Conservation (phyloP, 2,797 vertebrate species). For the Leptodactylus fallax region DNA sequence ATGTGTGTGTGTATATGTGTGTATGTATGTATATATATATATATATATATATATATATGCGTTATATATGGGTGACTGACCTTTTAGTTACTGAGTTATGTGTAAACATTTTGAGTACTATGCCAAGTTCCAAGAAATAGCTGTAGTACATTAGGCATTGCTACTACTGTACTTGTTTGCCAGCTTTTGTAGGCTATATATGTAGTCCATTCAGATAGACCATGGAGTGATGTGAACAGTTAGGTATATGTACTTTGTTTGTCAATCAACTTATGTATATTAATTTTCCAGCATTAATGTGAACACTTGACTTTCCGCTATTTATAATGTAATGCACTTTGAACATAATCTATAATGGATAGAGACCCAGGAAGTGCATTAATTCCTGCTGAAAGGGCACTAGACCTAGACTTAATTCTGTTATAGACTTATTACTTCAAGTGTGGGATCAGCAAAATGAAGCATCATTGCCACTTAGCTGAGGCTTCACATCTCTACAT, state of each 20-base stretch:
- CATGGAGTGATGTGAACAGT: background rate
- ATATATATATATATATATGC: too few species aligned
- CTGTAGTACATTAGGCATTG: too few species aligned
- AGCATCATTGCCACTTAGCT: conserved; percentile 20
- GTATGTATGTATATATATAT: too few species aligned
- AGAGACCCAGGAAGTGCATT: conserved; percentile 40
- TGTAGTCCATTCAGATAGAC: background rate
- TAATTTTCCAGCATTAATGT: background rate
- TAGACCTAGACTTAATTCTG: conserved; percentile 36
- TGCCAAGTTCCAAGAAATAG: too few species aligned
- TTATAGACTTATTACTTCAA: conserved; percentile 24
- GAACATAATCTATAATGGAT: conserved; percentile 38
- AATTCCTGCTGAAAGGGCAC: conserved; percentile 47
- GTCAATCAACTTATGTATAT: too few species aligned
- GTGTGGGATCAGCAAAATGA: conserved; percentile 28
- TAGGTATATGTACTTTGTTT: too few species aligned
- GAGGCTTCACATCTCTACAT: background rate
- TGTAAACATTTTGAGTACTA: too few species aligned
- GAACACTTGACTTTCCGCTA: conserved; percentile 3
- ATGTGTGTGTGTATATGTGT: too few species aligned
- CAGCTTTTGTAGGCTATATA: too few species aligned
- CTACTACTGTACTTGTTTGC: too few species aligned
- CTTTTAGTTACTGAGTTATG: too few species aligned
- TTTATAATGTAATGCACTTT: conserved; percentile 20
- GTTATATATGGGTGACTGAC: too few species aligned